Percentiles rank a stretch among this genome's conserved stretches.
These are phyloP conservation scores for Ibycter americanus DNA, from an alignment of 2,797 vertebrate species.

Conservation along the genomic window DNA sequence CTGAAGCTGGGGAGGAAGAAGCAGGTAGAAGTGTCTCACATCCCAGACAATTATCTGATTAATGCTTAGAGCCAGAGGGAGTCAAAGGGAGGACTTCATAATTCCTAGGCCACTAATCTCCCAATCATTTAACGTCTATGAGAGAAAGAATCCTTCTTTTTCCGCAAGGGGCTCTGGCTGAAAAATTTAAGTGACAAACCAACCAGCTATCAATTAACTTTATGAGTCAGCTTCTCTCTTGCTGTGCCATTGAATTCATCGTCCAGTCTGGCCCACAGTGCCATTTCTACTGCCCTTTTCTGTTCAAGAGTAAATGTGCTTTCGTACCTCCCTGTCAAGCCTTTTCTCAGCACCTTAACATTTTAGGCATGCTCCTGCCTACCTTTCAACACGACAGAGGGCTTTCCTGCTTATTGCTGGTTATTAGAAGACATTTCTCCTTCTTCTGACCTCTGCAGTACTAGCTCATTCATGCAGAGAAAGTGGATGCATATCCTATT, in stretches of 20 bases:
- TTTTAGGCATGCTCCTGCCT: not conserved
- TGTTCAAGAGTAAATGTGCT: not conserved
- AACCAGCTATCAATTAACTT: not conserved
- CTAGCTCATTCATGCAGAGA: constrained; percentile 51
- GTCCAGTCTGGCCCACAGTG: not conserved
- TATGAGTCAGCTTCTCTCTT: not conserved
- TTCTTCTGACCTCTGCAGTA: constrained; percentile 32
- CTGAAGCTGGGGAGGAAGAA: not conserved
- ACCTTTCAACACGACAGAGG: not conserved
- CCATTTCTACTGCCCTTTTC: not conserved
- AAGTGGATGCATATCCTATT: constrained; percentile 45
- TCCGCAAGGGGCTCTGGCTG: not conserved
- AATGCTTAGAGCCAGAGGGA: not conserved
- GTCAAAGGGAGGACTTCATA: constrained; percentile 15
- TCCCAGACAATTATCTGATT: constrained; percentile 24
- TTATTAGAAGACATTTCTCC: constrained; percentile 44
- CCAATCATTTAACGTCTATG: not conserved
- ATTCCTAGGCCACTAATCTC: constrained; percentile 25
- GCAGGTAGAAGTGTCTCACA: not conserved
- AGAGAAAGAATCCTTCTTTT: not conserved
- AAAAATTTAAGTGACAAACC: not conserved
- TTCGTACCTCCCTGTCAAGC: not conserved
- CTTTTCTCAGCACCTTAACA: not conserved
- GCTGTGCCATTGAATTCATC: not conserved
- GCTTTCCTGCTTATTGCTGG: not conserved